Percentiles rank a stretch among this genome's conserved stretches.
phyloP scores from a whole-genome alignment of 2,888 invertebrate genomes.

The Apamea anceps region DNA sequence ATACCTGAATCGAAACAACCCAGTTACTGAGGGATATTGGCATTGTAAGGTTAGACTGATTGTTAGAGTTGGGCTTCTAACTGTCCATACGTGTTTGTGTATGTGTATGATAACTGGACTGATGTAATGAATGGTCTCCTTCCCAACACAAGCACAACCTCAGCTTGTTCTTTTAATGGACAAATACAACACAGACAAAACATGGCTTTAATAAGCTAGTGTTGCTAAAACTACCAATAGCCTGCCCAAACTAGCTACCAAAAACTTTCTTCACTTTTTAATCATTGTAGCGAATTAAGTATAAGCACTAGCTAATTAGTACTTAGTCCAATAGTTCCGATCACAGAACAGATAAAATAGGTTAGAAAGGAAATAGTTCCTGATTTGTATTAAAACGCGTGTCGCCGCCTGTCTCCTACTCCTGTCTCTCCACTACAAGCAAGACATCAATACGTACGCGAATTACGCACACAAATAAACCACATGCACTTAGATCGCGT shows the following conservation, averaged over 20 bases:
- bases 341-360: no score
- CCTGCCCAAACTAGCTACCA: slow-evolving; percentile 1
- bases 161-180: not conserved
- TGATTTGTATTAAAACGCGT: no score
- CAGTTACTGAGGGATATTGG: slow-evolving; percentile 30
- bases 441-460: no score
- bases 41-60: slow-evolving; percentile 44
- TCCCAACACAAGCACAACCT: not conserved
- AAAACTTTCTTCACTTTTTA: not conserved
- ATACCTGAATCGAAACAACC: slow-evolving; percentile 16
- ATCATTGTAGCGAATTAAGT: slow-evolving; percentile 16
- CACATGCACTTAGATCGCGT: no score
- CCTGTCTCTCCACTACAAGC: no score
- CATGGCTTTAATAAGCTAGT: not conserved
- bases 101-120: slow-evolving; percentile 29
- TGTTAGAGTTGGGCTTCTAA: slow-evolving; percentile 32
- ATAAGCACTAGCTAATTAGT: slow-evolving; percentile 17
- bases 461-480: no score
- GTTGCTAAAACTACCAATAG: not conserved
- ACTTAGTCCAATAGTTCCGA: slow-evolving; percentile 16
- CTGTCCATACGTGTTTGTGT: slow-evolving; percentile 5
- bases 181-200: not conserved
- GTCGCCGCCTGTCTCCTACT: no score
- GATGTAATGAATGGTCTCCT: slow-evolving; percentile 11
- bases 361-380: no score